Conservation (phyloP, 2,797 vertebrate species). For the Coilia nasus region DNA sequence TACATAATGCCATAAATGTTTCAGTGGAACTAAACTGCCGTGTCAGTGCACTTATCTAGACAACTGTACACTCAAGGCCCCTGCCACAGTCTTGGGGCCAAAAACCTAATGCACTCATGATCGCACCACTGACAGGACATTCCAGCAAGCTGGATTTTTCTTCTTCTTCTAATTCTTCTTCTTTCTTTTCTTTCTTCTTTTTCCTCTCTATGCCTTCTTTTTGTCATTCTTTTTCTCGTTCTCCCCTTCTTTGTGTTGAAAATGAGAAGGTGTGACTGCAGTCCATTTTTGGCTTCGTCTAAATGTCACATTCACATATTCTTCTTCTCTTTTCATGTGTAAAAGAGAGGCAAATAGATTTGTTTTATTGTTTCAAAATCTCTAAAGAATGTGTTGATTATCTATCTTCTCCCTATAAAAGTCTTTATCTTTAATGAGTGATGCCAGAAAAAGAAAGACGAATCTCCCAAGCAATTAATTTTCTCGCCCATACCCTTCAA, state of each 20-base stretch:
- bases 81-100: not conserved
- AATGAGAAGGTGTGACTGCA: not conserved
- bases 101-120: constrained; percentile 26
- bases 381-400: not conserved
- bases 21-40: constrained; percentile 75
- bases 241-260: no score
- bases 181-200: not conserved
- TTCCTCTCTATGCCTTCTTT: not conserved
- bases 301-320: constrained; percentile 22
- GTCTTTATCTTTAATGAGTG: constrained; percentile 21
- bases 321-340: not conserved
- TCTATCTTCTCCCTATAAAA: constrained; percentile 16
- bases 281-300: not conserved
- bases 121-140: not conserved
- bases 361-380: not conserved
- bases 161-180: not conserved
- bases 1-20: constrained; percentile 76
- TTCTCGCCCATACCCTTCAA: constrained; percentile 49
- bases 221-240: not conserved
- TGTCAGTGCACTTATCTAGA: constrained; percentile 74
- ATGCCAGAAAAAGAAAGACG: constrained; percentile 10
- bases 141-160: not conserved
- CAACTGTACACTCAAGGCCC: constrained; percentile 49
- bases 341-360: not conserved
- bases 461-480: constrained; percentile 8